These are phyloP conservation scores for Epizoanthus stellaris DNA, from an alignment of 92 coral and sea anemone genomes.

Conservation along the genomic window DNA sequence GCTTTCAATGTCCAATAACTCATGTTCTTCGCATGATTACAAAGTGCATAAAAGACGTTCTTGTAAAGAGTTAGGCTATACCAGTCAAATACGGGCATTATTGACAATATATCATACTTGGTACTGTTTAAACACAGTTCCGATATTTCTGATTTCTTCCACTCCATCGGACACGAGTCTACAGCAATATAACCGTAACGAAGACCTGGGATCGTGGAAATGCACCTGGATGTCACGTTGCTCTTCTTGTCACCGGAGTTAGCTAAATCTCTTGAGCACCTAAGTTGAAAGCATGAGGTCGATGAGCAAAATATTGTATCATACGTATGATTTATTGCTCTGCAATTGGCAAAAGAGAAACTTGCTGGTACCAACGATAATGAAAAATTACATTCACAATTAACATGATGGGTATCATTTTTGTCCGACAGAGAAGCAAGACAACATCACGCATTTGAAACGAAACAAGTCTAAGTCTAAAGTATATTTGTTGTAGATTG, in stretches of 20 bases:
- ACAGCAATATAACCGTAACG: conserved; percentile 34
- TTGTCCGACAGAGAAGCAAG: too few species aligned
- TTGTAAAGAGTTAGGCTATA: background rate
- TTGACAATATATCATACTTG: conserved; percentile 7
- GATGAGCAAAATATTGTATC: background rate
- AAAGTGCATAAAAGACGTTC: conserved; percentile 37
- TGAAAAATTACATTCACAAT: too few species aligned
- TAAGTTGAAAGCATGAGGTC: background rate
- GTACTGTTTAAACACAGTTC: conserved; percentile 15
- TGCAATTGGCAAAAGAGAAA: too few species aligned
- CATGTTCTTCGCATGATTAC: conserved; percentile 11
- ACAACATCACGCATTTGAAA: too few species aligned
- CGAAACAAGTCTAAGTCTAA: too few species aligned
- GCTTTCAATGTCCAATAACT: conserved; percentile 28
- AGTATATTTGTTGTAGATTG: too few species aligned
- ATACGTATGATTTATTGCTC: too few species aligned
- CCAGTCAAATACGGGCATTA: conserved; percentile 34
- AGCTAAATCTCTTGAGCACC: too few species aligned
- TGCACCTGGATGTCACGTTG: background rate
- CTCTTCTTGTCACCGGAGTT: background rate
- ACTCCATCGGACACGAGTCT: background rate
- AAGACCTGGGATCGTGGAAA: background rate
- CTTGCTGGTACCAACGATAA: too few species aligned
- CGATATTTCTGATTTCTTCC: background rate
- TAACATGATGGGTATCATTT: too few species aligned